phyloP scores from a whole-genome alignment of 2,888 invertebrate species.

The Myopa testacea region DNA sequence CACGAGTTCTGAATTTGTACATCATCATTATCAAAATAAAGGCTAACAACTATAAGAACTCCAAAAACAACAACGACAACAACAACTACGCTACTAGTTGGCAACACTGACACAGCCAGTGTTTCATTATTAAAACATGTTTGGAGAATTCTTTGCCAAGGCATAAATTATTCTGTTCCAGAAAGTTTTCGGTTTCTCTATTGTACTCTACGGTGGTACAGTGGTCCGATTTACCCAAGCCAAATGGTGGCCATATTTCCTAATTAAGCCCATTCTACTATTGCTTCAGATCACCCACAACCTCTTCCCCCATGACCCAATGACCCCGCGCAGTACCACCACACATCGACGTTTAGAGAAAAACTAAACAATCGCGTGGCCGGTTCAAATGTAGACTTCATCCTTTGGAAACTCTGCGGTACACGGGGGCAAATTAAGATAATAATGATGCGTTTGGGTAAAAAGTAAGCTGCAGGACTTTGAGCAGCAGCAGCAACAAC shows the following conservation, averaged over 20 bases:
- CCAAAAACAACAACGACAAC: conserved; percentile 28
- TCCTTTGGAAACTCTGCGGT: conserved; percentile 43
- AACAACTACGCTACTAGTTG: background rate
- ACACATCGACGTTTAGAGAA: too few relatives aligned
- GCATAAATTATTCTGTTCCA: too few relatives aligned
- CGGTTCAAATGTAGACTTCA: conserved; percentile 49
- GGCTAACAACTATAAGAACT: background rate
- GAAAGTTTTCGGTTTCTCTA: too few relatives aligned
- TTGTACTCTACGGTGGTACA: background rate
- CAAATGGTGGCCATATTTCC: conserved; percentile 58
- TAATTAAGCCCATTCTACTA: conserved; percentile 55
- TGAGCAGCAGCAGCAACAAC: background rate
- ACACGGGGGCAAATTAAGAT: conserved; percentile 22
- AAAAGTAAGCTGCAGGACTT: too few relatives aligned
- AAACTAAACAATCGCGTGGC: too few relatives aligned
- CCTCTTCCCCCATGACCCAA: too few relatives aligned
- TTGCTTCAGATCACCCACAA: too few relatives aligned
- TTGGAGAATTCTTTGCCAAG: too few relatives aligned
- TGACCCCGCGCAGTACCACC: too few relatives aligned
- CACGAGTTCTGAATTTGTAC: too few relatives aligned
- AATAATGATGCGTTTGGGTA: conserved; percentile 26
- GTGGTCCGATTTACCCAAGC: conserved; percentile 50
- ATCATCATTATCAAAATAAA: too few relatives aligned
- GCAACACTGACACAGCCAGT: background rate
- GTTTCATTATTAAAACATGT: too few relatives aligned